Evolutionary conservation across 2,797 vertebrate genomes (phyloP).

Genomic region (Siniperca undulata): DNA sequence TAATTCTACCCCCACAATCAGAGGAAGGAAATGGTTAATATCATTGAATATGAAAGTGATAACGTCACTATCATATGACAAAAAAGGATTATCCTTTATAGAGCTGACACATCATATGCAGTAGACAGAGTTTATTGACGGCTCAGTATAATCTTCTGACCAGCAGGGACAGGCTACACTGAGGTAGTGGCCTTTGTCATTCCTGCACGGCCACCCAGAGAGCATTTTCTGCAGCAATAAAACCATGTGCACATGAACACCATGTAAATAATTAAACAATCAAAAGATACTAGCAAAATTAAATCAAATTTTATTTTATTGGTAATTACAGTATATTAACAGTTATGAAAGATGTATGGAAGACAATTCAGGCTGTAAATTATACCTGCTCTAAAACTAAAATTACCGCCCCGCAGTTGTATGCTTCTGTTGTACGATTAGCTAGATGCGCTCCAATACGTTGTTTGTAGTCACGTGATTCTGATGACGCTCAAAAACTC

Average conservation of each 20-base stretch:
- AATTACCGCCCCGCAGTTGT: too few species aligned
- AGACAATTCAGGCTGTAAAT: not conserved
- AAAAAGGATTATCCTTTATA: not conserved
- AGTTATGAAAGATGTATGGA: not conserved
- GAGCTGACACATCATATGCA: slow-evolving; percentile 31
- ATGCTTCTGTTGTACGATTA: too few species aligned
- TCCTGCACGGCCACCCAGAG: not conserved
- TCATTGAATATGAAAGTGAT: slow-evolving; percentile 37
- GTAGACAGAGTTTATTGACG: slow-evolving; percentile 12
- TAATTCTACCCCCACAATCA: not conserved
- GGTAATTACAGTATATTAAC: not conserved
- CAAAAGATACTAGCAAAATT: not conserved
- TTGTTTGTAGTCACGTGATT: too few species aligned
- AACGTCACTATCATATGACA: not conserved
- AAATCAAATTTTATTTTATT: not conserved
- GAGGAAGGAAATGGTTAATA: slow-evolving; percentile 8
- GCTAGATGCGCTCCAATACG: too few species aligned
- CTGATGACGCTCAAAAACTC: too few species aligned
- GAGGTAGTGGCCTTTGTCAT: slow-evolving; percentile 5
- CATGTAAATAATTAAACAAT: slow-evolving; percentile 13
- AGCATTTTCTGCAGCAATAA: slow-evolving; percentile 1
- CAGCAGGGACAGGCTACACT: not conserved
- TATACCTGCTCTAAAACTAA: not conserved
- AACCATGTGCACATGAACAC: not conserved
- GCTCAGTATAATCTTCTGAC: slow-evolving; percentile 24